Evolutionary conservation across 1,140 invertebrate genomes (phyloP).

Genomic region (Hermetia illucens): DNA sequence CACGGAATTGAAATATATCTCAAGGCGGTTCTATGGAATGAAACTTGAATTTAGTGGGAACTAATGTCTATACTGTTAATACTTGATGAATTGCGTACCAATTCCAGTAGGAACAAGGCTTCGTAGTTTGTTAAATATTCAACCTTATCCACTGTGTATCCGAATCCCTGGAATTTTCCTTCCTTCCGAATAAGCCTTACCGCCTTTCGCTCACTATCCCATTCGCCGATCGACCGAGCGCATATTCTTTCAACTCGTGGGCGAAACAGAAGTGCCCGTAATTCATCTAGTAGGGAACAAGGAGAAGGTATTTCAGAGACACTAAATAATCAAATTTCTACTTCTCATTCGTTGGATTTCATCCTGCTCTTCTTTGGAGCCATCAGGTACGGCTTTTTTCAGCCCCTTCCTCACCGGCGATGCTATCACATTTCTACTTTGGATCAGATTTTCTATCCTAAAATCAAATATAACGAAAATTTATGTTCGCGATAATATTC

Average conservation of each 20-base stretch:
- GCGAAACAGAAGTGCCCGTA: slow-evolving; percentile 13
- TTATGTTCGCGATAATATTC: too few species aligned
- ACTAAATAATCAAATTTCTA: too few species aligned
- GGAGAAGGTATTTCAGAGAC: too few species aligned
- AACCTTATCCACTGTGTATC: slow-evolving; percentile 13
- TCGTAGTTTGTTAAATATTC: slow-evolving; percentile 21
- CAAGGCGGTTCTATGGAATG: slow-evolving; percentile 18
- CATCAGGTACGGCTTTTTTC: too few species aligned
- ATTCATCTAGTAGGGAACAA: too few species aligned
- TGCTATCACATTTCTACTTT: too few species aligned
- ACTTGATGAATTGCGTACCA: slow-evolving; percentile 9
- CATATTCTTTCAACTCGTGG: slow-evolving; percentile 17
- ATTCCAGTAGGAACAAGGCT: slow-evolving; percentile 20
- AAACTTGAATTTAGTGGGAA: background rate
- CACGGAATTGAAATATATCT: slow-evolving; percentile 14
- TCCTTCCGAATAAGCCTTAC: slow-evolving; percentile 19
- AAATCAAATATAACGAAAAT: too few species aligned
- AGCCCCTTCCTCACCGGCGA: too few species aligned
- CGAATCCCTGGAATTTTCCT: slow-evolving; percentile 25
- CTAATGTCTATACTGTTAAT: too few species aligned
- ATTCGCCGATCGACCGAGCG: slow-evolving; percentile 16
- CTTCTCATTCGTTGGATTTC: too few species aligned
- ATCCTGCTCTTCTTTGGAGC: too few species aligned
- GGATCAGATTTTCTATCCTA: too few species aligned
- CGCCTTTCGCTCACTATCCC: slow-evolving; percentile 16